phyloP scores from a whole-genome alignment of 2,888 invertebrate genomes.

The Cerastoderma edule region DNA sequence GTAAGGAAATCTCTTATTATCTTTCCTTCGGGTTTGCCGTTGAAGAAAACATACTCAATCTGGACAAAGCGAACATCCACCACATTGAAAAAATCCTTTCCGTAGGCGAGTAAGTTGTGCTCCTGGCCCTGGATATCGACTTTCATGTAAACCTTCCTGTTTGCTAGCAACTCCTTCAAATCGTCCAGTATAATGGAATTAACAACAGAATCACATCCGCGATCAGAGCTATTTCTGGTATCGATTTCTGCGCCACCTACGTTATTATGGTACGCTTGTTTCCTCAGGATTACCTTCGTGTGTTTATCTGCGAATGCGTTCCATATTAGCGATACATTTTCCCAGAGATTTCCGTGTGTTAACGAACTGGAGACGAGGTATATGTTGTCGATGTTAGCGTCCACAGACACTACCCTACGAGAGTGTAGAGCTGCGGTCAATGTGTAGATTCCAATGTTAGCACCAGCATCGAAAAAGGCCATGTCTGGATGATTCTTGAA shows the following conservation, averaged over 20 bases:
- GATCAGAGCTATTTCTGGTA: background rate
- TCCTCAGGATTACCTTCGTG: background rate
- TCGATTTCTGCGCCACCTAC: slow-evolving; percentile 1
- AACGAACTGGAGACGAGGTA: slow-evolving; percentile 11
- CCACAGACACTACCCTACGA: background rate
- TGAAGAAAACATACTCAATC: background rate
- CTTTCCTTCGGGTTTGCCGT: no score
- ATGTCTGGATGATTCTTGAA: background rate
- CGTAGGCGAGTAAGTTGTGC: background rate
- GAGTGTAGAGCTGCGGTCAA: slow-evolving; percentile 1
- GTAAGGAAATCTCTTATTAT: no score
- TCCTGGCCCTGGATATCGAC: background rate
- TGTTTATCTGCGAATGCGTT: slow-evolving; percentile 12
- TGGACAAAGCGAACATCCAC: slow-evolving; percentile 1
- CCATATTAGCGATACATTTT: slow-evolving; percentile 8
- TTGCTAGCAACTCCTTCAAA: background rate
- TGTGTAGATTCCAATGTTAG: slow-evolving; percentile 17
- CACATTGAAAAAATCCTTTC: background rate
- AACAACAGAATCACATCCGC: background rate
- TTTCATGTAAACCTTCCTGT: slow-evolving; percentile 3
- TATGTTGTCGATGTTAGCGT: slow-evolving; percentile 13
- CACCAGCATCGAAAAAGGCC: background rate
- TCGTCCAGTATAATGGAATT: slow-evolving; percentile 4
- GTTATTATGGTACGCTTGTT: background rate
- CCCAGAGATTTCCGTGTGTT: background rate